Base-by-base conservation (phyloP, 2,113 vertebrate species). In the Dolichallabes microphthalmus region DNA sequence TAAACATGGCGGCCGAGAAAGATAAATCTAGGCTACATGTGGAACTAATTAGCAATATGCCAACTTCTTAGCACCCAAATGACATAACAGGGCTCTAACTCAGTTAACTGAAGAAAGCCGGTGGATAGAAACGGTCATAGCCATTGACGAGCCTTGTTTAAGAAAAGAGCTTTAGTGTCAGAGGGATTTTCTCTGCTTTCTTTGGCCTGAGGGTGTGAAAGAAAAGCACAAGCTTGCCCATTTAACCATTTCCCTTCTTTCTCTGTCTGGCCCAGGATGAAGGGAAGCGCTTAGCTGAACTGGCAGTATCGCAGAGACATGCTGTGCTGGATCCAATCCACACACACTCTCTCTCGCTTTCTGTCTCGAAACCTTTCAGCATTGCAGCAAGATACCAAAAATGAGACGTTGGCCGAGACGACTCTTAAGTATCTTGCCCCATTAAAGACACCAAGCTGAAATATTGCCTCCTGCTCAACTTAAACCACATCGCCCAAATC, bases 191-290 rank as follows among this genome's bases (percentile, higher is more conserved):
- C 83, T 84, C 71, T 85, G 85, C 68, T 88, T 88, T 87, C 68
- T 83, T 89, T 88, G 88, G 81, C 85, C 68, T 3, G 50, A 50
- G 83, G 35, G 55, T 87, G 71, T 80, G 74, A 90, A 90, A 90
- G 87, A 88, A 90, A 88, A 86, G 75, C 80, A 87, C 87, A 35
- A 75, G 45, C 86, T 82, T 89, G 80, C 85, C 88, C 89, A 75
- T 88, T 89, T 89, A 88, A 80, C 76, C 80, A 1, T 87, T 91
- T 88, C 81, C 78, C 11, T 88, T 74, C 81, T n/a, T 85, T 82
- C 61, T 86, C 30, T 22, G 75, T 82, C 71, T 89, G 87, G 68
- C 76, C 81, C 75, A 14, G 52, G 57, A 81, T 57, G 27, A 27
- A 77, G 78, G 60, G 75, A 87, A 86, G 87, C 58, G 76, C 55